phyloP scores from a whole-genome alignment of 2,113 vertebrate species.

The Gorsachius goisagi region DNA sequence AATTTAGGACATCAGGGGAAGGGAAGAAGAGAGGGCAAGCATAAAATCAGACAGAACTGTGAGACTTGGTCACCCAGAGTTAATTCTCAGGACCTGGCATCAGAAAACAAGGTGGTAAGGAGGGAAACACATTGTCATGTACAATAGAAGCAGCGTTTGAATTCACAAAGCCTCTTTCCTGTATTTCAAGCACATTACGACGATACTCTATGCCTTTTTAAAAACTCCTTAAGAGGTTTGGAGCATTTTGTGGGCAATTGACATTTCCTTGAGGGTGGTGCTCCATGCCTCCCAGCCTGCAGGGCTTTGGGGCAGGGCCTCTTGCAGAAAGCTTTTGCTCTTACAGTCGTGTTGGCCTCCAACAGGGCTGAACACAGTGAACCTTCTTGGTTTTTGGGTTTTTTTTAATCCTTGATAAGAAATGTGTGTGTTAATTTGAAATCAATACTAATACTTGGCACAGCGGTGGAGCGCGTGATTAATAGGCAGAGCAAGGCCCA shows the following conservation, averaged over 20 bases:
- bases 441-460: conserved; percentile 28
- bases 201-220: background rate
- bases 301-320: background rate
- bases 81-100: background rate
- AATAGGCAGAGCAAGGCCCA: background rate
- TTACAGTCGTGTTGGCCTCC: background rate
- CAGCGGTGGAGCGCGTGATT: background rate
- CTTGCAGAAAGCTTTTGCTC: background rate
- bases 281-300: background rate
- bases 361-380: background rate
- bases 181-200: background rate
- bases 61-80: background rate
- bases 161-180: background rate
- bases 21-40: background rate
- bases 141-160: background rate
- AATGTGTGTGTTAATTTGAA: conserved; percentile 41
- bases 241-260: background rate
- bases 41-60: background rate
- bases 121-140: background rate
- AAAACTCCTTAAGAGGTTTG: background rate
- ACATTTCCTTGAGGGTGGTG: background rate
- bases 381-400: background rate
- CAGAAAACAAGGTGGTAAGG: background rate
- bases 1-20: background rate
- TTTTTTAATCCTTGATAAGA: background rate